A percentile compares a stretch with the other conserved stretches of the same genome.
These are phyloP conservation scores for Patagioenas fasciata DNA, from an alignment of 2,113 vertebrate species.

Conservation along the genomic window DNA sequence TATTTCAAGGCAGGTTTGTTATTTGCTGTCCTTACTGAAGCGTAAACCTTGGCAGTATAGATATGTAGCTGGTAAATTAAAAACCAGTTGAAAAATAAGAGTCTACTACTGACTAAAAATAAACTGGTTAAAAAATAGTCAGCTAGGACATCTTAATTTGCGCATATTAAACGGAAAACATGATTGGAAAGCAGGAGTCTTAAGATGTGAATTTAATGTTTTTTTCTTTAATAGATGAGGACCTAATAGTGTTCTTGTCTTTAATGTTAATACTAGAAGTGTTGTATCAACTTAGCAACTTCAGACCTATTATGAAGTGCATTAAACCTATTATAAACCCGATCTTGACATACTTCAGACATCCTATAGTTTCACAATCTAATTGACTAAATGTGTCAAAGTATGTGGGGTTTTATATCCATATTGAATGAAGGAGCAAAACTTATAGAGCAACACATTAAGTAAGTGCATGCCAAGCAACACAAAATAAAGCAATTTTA, in stretches of 20 bases:
- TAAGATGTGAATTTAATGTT: neutral
- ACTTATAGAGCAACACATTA: neutral
- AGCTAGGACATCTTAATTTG: neutral
- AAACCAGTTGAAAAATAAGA: neutral
- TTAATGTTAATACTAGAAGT: neutral
- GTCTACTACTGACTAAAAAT: neutral
- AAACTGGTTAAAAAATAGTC: neutral
- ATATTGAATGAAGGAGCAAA: neutral
- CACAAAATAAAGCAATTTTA: neutral
- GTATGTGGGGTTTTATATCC: neutral
- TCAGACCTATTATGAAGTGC: neutral
- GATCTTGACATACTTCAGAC: neutral
- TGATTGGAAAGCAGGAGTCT: neutral
- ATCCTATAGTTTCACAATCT: neutral
- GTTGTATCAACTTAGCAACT: neutral
- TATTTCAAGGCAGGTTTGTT: neutral
- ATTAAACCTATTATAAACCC: slow-evolving; percentile 10
- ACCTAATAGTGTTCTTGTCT: neutral
- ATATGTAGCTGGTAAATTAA: neutral
- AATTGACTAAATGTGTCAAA: neutral
- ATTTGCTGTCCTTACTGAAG: neutral
- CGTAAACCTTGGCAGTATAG: neutral
- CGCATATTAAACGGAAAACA: neutral
- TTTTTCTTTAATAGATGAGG: neutral
- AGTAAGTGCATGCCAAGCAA: neutral